Evolutionary conservation across 2,797 vertebrate species (phyloP).

Genomic region (Chloroceryle inda): DNA sequence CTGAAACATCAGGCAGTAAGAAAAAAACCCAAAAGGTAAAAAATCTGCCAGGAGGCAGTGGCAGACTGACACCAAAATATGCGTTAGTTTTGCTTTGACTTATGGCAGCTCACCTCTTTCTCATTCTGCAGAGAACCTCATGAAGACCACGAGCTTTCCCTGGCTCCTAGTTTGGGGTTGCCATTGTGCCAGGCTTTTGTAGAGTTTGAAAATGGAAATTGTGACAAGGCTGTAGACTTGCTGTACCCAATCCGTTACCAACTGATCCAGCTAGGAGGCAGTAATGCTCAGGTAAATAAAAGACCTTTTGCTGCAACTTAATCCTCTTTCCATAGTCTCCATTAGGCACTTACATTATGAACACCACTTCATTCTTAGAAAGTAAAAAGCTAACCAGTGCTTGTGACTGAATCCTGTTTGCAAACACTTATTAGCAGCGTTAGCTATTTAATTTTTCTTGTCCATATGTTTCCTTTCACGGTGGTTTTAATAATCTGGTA

Average conservation of each 20-base stretch:
- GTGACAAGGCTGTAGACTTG: constrained; percentile 83
- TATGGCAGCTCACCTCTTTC: background rate
- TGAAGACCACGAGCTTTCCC: constrained; percentile 85
- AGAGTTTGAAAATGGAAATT: constrained; percentile 88
- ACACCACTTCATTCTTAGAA: background rate
- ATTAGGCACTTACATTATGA: background rate
- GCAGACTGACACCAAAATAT: background rate
- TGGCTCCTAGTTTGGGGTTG: constrained; percentile 84
- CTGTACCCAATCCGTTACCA: constrained; percentile 89
- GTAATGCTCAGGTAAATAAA: constrained; percentile 90
- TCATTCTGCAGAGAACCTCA: constrained; percentile 82
- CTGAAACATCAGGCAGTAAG: background rate
- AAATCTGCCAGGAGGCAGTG: background rate
- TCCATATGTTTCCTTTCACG: background rate
- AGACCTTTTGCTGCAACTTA: background rate
- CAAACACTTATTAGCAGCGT: background rate
- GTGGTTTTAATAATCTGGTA: background rate
- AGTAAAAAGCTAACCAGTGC: background rate
- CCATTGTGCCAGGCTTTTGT: constrained; percentile 91
- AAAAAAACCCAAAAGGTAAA: background rate
- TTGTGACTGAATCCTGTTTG: background rate
- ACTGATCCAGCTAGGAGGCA: constrained; percentile 87
- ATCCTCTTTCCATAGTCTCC: background rate
- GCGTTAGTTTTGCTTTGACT: background rate
- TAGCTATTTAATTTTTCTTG: background rate